These are phyloP conservation scores for Molorchus minor DNA, from an alignment of 2,888 invertebrate genomes.

Conservation along the genomic window DNA sequence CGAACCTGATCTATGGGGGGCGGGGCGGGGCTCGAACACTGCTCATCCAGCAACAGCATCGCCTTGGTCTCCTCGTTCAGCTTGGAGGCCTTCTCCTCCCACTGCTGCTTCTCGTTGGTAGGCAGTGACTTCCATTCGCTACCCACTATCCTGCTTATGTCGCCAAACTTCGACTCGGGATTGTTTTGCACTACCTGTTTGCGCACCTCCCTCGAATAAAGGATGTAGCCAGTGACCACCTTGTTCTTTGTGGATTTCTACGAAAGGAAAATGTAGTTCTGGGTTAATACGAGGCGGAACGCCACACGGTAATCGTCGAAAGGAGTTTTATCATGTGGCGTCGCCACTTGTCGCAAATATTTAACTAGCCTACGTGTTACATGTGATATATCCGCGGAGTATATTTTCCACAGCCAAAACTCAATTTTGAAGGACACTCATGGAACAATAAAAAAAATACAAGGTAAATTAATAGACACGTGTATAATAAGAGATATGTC, in stretches of 20 bases:
- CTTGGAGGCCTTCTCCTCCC: constrained; percentile 91
- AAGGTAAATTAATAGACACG: neutral
- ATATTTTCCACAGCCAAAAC: constrained; percentile 10
- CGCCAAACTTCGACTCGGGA: constrained; percentile 94
- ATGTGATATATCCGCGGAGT: constrained; percentile 7
- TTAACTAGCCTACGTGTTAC: neutral
- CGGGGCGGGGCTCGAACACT: constrained; percentile 62
- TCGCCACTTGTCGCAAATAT: too few relatives aligned
- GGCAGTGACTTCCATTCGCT: constrained; percentile 94
- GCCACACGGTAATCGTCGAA: too few relatives aligned
- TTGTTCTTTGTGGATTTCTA: constrained; percentile 74
- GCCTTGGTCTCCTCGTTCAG: constrained; percentile 88
- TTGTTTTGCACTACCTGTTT: constrained; percentile 92
- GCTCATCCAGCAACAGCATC: constrained; percentile 67
- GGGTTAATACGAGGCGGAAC: too few relatives aligned
- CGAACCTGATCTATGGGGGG: constrained; percentile 58
- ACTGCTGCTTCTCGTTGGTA: constrained; percentile 86
- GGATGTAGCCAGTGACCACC: constrained; percentile 94
- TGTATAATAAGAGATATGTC: constrained; percentile 5
- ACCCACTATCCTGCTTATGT: constrained; percentile 77
- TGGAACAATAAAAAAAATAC: constrained; percentile 27
- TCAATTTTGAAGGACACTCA: constrained; percentile 33
- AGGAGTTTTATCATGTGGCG: too few relatives aligned
- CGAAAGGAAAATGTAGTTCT: constrained; percentile 26
- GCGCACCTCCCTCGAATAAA: constrained; percentile 96